Conservation (phyloP, 1,140 invertebrate species). For the Zaprionus gabonicus region DNA sequence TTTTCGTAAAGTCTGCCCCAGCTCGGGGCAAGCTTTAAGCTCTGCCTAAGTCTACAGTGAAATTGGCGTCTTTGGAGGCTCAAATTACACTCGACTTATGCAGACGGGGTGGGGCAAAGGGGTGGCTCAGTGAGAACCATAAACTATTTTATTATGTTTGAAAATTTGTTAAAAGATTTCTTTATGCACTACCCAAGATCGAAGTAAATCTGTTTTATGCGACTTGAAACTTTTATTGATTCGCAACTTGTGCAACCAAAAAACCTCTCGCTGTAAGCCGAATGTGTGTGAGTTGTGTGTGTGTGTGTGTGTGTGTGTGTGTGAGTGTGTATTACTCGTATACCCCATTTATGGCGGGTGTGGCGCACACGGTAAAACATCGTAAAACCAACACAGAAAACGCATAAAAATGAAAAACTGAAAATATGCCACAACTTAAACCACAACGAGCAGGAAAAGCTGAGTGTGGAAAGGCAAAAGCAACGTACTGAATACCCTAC, state of each 20-base stretch:
- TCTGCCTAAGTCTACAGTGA: conserved; percentile 20
- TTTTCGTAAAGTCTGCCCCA: conserved; percentile 49
- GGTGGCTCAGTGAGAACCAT: background rate
- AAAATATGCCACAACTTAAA: conserved; percentile 36
- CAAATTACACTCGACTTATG: conserved; percentile 44
- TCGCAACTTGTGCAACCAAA: conserved; percentile 8
- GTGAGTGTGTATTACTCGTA: conserved; percentile 25
- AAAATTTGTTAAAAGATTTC: conserved; percentile 5
- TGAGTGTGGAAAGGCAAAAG: background rate
- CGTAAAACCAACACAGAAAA: conserved; percentile 17
- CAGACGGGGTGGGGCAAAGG: background rate
- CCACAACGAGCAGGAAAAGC: conserved; percentile 27
- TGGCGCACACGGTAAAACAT: conserved; percentile 18
- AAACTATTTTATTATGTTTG: conserved; percentile 8
- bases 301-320: background rate
- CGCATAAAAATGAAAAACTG: conserved; percentile 31
- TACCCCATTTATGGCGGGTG: conserved; percentile 13
- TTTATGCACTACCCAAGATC: background rate
- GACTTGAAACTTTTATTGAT: conserved; percentile 7
- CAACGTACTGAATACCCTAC: background rate
- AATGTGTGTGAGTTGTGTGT: background rate
- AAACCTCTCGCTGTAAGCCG: background rate
- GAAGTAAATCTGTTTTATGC: conserved; percentile 3
- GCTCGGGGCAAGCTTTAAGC: conserved; percentile 38
- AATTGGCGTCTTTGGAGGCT: conserved; percentile 33